phyloP scores from a whole-genome alignment of 2,113 vertebrate genomes.

The Struthio camelus region DNA sequence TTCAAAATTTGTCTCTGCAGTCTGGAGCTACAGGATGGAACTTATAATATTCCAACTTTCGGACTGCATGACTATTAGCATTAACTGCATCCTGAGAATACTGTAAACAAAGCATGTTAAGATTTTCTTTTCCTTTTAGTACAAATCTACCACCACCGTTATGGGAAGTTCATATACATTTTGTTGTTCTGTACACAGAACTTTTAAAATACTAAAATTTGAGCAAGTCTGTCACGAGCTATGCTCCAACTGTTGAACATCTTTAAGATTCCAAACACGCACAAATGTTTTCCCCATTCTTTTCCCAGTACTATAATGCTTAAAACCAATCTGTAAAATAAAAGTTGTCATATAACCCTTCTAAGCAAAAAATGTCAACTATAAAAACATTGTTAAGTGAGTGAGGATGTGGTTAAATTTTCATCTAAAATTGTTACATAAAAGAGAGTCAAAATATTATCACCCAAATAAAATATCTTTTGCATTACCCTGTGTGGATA shows the following conservation, averaged over 20 bases:
- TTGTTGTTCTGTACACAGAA: background rate
- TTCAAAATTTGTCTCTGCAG: background rate
- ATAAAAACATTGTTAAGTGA: background rate
- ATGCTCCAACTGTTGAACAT: background rate
- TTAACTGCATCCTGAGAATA: conserved; percentile 28
- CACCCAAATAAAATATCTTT: background rate
- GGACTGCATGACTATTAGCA: background rate
- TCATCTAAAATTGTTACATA: background rate
- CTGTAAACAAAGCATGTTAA: conserved; percentile 7
- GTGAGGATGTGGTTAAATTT: background rate
- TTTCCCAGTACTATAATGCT: background rate
- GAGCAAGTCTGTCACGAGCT: accelerated
- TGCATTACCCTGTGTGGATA: background rate
- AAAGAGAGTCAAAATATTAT: conserved; percentile 12
- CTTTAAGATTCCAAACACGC: background rate
- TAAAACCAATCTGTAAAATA: background rate
- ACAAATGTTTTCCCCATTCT: background rate
- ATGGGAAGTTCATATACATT: background rate
- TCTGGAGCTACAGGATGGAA: background rate
- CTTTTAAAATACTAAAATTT: background rate
- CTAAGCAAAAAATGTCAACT: background rate
- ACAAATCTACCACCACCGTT: background rate
- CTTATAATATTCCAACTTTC: conserved; percentile 19
- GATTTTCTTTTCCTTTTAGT: conserved; percentile 2
- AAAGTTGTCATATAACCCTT: background rate